A percentile compares a stretch with the other conserved stretches of the same genome.
These are phyloP conservation scores for Ditula angustiorana DNA, from an alignment of 2,888 invertebrate genomes.

Conservation along the genomic window DNA sequence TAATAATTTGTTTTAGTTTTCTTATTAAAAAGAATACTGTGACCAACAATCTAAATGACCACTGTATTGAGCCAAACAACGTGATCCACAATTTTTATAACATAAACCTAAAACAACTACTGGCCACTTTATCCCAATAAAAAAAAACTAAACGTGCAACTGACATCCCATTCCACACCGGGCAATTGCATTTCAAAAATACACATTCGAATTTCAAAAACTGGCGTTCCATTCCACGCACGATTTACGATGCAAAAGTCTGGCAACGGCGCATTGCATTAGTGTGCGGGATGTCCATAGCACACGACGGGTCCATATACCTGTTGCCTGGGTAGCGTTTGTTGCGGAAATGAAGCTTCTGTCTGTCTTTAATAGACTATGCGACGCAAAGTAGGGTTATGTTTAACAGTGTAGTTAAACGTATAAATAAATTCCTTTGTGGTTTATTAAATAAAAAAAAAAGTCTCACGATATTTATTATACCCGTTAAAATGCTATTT, in stretches of 20 bases:
- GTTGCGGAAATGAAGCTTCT: neutral
- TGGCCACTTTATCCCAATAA: neutral
- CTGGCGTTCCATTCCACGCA: conserved; percentile 43
- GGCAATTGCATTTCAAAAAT: conserved; percentile 26
- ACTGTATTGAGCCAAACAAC: too few relatives aligned
- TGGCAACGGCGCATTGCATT: conserved; percentile 27
- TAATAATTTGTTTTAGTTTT: too few relatives aligned
- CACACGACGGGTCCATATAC: neutral
- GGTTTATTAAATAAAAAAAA: too few relatives aligned
- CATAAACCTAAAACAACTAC: too few relatives aligned
- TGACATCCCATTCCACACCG: conserved; percentile 3
- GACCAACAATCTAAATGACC: too few relatives aligned
- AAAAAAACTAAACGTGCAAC: neutral
- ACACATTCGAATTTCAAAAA: conserved; percentile 40
- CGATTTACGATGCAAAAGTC: conserved; percentile 42
- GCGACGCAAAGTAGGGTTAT: neutral
- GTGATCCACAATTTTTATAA: too few relatives aligned
- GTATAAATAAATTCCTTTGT: too few relatives aligned
- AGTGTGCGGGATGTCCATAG: conserved; percentile 30
- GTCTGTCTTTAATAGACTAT: neutral
- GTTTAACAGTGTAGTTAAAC: too few relatives aligned
- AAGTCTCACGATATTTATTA: too few relatives aligned
- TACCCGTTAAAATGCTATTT: too few relatives aligned
- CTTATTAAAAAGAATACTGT: too few relatives aligned
- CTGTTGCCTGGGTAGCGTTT: neutral